phyloP scores from a whole-genome alignment of 2,888 invertebrate species.

The Scaptodrosophila latifasciaeformis region DNA sequence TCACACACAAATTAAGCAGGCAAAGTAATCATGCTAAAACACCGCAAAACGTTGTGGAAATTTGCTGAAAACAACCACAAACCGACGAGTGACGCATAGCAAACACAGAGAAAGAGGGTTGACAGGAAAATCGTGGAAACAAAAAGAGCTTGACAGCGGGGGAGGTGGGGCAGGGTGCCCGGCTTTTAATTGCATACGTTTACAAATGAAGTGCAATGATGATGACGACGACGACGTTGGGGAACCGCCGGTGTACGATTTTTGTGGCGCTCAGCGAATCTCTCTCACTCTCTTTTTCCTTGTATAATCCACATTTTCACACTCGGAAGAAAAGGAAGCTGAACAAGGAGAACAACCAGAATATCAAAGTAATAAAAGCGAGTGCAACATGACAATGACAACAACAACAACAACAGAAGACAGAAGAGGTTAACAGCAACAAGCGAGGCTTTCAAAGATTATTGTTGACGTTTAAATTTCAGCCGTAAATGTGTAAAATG shows the following conservation, averaged over 20 bases:
- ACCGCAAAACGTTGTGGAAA: conserved; percentile 47
- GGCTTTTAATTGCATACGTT: conserved; percentile 35
- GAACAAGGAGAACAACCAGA: conserved; percentile 3
- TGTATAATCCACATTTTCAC: too few species aligned
- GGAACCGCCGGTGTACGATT: too few species aligned
- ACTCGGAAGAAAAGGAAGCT: too few species aligned
- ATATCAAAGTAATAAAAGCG: conserved; percentile 18
- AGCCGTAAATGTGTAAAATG: neutral
- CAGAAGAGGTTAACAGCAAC: conserved; percentile 30
- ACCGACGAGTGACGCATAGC: too few species aligned
- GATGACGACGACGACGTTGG: too few species aligned
- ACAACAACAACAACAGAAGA: conserved; percentile 31
- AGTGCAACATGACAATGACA: conserved; percentile 11
- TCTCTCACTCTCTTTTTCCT: too few species aligned
- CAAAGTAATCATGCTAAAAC: conserved; percentile 52
- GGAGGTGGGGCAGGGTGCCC: neutral
- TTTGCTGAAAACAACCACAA: conserved; percentile 32
- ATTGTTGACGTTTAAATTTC: conserved; percentile 51
- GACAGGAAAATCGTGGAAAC: too few species aligned
- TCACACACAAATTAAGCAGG: conserved; percentile 3
- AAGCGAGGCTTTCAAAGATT: conserved; percentile 53
- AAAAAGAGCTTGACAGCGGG: neutral
- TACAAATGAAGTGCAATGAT: conserved; percentile 37
- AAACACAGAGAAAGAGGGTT: too few species aligned
- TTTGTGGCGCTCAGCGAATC: too few species aligned